Evolutionary conservation across 2,113 vertebrate species (phyloP).

Genomic region (Nesogale talazaci): DNA sequence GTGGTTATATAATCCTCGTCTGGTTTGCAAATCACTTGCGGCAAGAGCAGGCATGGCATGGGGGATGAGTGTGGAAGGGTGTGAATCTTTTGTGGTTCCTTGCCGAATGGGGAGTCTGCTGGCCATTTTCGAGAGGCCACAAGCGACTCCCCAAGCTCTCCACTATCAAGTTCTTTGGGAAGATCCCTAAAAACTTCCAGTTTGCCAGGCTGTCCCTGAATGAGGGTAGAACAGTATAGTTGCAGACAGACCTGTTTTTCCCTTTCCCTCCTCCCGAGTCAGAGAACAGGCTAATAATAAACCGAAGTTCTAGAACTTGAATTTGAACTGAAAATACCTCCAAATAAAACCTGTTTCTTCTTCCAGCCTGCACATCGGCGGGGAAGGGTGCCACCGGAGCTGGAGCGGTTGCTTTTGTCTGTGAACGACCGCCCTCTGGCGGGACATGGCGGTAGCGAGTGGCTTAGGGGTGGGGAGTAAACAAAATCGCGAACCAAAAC

Average conservation of each 20-base stretch:
- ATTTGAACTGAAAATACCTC: constrained; percentile 81
- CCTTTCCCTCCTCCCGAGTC: constrained; percentile 70
- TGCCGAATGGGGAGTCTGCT: constrained; percentile 58
- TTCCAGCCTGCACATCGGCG: constrained; percentile 39
- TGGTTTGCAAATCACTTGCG: constrained; percentile 75
- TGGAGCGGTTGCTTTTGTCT: constrained; percentile 73
- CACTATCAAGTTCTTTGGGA: background rate
- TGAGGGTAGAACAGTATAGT: constrained; percentile 49
- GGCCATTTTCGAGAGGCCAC: constrained; percentile 61
- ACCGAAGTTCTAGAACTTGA: constrained; percentile 77
- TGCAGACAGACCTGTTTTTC: constrained; percentile 68
- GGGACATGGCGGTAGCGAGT: background rate
- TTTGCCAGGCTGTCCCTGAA: constrained; percentile 51
- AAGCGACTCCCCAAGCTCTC: background rate
- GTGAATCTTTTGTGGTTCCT: constrained; percentile 72
- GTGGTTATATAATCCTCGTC: constrained; percentile 76
- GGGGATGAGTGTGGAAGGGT: constrained; percentile 69
- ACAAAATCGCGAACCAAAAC: constrained; percentile 74
- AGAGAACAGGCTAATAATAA: constrained; percentile 70
- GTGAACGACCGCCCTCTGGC: constrained; percentile 83
- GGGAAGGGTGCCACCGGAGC: background rate
- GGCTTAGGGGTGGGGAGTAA: constrained; percentile 31
- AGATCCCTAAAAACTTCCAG: constrained; percentile 45
- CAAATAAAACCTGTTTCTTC: constrained; percentile 74
- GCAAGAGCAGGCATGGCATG: constrained; percentile 70